A percentile compares a stretch with the other conserved stretches of the same genome.
These are phyloP conservation scores for Ectobius pallidus DNA, from an alignment of 2,888 invertebrate species.

Conservation along the genomic window DNA sequence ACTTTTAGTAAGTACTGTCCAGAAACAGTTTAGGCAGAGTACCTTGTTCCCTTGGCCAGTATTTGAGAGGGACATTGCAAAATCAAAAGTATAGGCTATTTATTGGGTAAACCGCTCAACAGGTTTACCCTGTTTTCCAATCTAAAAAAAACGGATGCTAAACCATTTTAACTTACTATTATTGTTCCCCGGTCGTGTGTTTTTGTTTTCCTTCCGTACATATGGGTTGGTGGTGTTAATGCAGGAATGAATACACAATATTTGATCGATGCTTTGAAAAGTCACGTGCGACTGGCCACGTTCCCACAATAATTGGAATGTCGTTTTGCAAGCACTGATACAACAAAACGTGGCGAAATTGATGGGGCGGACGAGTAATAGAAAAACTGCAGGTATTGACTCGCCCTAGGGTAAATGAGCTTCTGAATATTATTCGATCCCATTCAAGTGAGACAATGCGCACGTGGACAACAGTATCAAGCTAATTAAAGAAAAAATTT, in stretches of 20 bases:
- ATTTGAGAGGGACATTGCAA: too few relatives aligned
- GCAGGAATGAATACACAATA: neutral
- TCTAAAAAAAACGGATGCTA: too few relatives aligned
- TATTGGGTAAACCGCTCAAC: too few relatives aligned
- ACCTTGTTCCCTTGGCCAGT: too few relatives aligned
- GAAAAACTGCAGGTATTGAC: neutral
- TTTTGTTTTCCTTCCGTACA: neutral
- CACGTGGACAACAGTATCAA: too few relatives aligned
- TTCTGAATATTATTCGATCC: neutral
- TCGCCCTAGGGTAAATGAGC: neutral
- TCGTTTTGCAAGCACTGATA: neutral
- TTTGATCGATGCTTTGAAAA: conserved; percentile 3
- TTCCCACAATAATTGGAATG: conserved; percentile 29
- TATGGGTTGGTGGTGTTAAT: neutral
- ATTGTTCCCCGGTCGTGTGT: neutral
- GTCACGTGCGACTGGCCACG: conserved; percentile 29
- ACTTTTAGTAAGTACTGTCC: too few relatives aligned
- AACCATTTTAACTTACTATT: too few relatives aligned
- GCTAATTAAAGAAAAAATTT: too few relatives aligned
- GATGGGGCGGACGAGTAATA: neutral
- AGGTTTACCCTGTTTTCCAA: too few relatives aligned
- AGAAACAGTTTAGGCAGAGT: too few relatives aligned
- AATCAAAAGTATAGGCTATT: too few relatives aligned
- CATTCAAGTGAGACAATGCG: neutral
- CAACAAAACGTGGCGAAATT: neutral